phyloP scores from a whole-genome alignment of 2,797 vertebrate species.

The Pseudomugil tenellus region DNA sequence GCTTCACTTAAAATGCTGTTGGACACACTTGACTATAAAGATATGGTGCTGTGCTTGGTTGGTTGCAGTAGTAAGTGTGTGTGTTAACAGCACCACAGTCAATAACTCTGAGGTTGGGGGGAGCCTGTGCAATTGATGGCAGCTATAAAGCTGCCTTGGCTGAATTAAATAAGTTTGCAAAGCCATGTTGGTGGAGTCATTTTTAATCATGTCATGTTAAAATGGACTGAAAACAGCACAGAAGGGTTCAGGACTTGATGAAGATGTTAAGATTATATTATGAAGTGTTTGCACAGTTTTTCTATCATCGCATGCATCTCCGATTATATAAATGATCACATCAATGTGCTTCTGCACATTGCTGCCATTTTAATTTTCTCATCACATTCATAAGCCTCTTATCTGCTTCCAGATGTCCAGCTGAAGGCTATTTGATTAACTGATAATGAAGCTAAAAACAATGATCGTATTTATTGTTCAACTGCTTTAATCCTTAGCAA shows the following conservation, averaged over 20 bases:
- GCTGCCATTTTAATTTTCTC: slow-evolving; percentile 27
- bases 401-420: slow-evolving; percentile 26
- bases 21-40: slow-evolving; percentile 45
- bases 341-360: slow-evolving; percentile 27
- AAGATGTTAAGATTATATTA: slow-evolving; percentile 45
- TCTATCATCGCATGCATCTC: slow-evolving; percentile 34
- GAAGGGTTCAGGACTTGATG: slow-evolving; percentile 19
- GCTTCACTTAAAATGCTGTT: slow-evolving; percentile 53
- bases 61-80: slow-evolving; percentile 28
- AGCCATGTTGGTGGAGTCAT: slow-evolving; percentile 39
- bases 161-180: slow-evolving; percentile 65
- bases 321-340: slow-evolving; percentile 34
- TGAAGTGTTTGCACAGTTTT: slow-evolving; percentile 38
- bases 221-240: slow-evolving; percentile 33
- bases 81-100: slow-evolving; percentile 60
- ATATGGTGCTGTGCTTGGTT: slow-evolving; percentile 36
- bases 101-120: slow-evolving; percentile 52
- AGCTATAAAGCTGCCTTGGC: slow-evolving; percentile 66
- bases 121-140: slow-evolving; percentile 52
- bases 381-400: slow-evolving; percentile 41
- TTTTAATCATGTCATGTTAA: slow-evolving; percentile 48
- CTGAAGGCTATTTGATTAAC: slow-evolving; percentile 44
- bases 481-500: not conserved
- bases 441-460: slow-evolving; percentile 44
- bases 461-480: not conserved